A percentile compares a stretch with the other conserved stretches of the same genome.
phyloP scores from a whole-genome alignment of 1,140 invertebrate genomes.

The Nymphalis io region DNA sequence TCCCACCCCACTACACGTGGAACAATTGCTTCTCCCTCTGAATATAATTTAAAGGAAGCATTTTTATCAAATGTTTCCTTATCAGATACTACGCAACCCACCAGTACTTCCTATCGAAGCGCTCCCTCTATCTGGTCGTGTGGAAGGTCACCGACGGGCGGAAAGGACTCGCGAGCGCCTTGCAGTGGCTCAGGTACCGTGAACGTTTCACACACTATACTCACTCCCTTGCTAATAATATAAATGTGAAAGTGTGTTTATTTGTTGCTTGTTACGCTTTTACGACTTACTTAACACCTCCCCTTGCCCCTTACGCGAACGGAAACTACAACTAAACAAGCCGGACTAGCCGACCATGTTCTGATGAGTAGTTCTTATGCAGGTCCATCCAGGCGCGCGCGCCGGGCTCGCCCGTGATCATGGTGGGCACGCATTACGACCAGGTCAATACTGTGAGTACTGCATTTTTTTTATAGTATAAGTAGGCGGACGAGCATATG shows the following conservation, averaged over 20 bases:
- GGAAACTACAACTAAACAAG: too few relatives aligned
- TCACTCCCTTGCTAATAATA: too few relatives aligned
- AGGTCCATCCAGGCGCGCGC: slow-evolving; percentile 87
- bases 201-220: too few relatives aligned
- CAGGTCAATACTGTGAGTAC: slow-evolving; percentile 87
- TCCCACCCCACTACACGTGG: too few relatives aligned
- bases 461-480: background rate
- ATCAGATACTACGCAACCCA: slow-evolving; percentile 95
- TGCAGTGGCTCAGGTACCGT: slow-evolving; percentile 90
- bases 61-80: background rate
- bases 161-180: slow-evolving; percentile 92
- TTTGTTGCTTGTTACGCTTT: too few relatives aligned
- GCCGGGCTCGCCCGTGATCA: slow-evolving; percentile 96
- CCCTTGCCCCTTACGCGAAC: too few relatives aligned
- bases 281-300: too few relatives aligned
- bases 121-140: slow-evolving; percentile 96
- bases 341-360: too few relatives aligned
- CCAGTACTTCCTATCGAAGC: slow-evolving; percentile 98
- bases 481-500: too few relatives aligned
- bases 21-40: too few relatives aligned
- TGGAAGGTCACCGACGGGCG: slow-evolving; percentile 98
- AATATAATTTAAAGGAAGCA: too few relatives aligned
- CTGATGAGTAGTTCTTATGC: background rate
- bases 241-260: too few relatives aligned
- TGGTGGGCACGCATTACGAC: slow-evolving; percentile 97